Percentiles rank a stretch among this genome's conserved stretches.
Evolutionary conservation across 2,888 invertebrate species (phyloP).

Genomic region (Digitonthophagus gazella): DNA sequence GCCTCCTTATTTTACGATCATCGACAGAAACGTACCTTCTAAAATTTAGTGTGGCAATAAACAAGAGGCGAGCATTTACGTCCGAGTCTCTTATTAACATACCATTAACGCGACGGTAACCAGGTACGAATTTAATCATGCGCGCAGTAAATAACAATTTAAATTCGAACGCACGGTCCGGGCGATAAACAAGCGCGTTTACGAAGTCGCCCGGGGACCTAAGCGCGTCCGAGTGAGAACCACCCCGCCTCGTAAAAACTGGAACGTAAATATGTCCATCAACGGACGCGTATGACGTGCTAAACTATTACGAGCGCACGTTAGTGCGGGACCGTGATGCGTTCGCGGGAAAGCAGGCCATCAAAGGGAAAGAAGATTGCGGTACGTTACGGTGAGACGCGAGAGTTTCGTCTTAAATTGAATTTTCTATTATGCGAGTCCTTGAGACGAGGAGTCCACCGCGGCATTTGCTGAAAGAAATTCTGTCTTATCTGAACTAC

Average conservation of each 20-base stretch:
- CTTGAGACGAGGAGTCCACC: background rate
- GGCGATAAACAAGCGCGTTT: background rate
- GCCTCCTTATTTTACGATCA: no score
- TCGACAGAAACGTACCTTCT: background rate
- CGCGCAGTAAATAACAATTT: background rate
- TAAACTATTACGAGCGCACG: background rate
- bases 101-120: background rate
- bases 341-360: background rate
- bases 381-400: background rate
- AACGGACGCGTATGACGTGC: background rate
- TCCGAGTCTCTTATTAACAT: background rate
- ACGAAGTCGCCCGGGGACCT: background rate
- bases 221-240: background rate
- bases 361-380: background rate
- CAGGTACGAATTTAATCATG: background rate
- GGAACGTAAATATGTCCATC: slow-evolving; percentile 24
- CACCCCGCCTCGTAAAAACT: slow-evolving; percentile 22
- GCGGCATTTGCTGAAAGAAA: background rate
- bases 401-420: background rate
- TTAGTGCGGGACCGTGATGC: background rate
- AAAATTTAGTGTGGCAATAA: background rate
- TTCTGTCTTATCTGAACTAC: background rate
- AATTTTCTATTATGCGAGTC: background rate
- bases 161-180: background rate
- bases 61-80: background rate